Conservation (phyloP, 2,888 invertebrate species). For the Priocnemis perturbator region DNA sequence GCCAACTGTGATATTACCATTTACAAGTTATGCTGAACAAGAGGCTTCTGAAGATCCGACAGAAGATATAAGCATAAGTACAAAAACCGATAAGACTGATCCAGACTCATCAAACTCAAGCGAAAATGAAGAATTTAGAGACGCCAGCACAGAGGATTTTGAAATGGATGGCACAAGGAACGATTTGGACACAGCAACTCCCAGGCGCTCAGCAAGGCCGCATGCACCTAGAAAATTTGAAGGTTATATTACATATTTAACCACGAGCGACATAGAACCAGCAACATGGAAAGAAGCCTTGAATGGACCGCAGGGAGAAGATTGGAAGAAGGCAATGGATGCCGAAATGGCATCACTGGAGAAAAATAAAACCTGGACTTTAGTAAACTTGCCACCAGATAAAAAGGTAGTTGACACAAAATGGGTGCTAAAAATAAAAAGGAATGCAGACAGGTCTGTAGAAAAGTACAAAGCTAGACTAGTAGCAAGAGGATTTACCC, state of each 20-base stretch:
- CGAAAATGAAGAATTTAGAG: slow-evolving; percentile 2
- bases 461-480: slow-evolving; percentile 45
- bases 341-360: slow-evolving; percentile 22
- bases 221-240: too few relatives aligned
- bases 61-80: background rate
- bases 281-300: slow-evolving; percentile 12
- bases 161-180: background rate
- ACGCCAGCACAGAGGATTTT: slow-evolving; percentile 1
- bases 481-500: too few relatives aligned
- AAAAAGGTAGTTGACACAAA: slow-evolving; percentile 50
- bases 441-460: slow-evolving; percentile 46
- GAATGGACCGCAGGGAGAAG: slow-evolving; percentile 1
- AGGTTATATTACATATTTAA: too few relatives aligned
- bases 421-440: slow-evolving; percentile 45
- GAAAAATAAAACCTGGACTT: slow-evolving; percentile 49
- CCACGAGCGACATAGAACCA: background rate
- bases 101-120: background rate
- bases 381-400: slow-evolving; percentile 42
- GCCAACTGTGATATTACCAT: background rate
- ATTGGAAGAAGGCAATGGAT: slow-evolving; percentile 30
- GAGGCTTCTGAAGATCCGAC: background rate
- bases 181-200: background rate
- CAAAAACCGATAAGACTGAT: background rate
- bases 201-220: background rate
- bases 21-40: background rate